These are phyloP conservation scores for Neolamprologus modestus DNA, from an alignment of 2,113 vertebrate genomes.

Conservation along the genomic window DNA sequence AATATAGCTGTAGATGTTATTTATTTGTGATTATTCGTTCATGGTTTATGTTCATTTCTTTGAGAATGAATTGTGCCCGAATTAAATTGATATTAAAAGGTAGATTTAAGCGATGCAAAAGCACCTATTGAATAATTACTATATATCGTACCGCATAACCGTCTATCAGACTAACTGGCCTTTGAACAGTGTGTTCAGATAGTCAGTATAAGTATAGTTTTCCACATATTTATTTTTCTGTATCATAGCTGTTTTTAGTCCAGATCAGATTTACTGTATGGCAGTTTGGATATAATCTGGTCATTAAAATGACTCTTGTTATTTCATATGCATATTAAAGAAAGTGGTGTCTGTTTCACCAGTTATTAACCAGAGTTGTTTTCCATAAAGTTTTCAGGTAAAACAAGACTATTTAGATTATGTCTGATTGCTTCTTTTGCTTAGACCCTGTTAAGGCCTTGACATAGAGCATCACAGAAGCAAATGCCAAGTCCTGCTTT, in stretches of 20 bases:
- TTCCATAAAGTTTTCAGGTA: not conserved
- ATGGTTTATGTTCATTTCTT: not conserved
- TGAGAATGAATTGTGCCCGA: not conserved
- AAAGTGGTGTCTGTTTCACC: not conserved
- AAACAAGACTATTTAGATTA: not conserved
- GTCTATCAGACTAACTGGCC: not conserved
- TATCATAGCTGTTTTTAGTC: not conserved
- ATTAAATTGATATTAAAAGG: not conserved
- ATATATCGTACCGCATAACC: accelerated
- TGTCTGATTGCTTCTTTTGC: not conserved
- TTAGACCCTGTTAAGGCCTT: not conserved
- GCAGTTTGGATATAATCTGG: not conserved
- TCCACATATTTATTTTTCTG: not conserved
- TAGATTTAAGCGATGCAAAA: not conserved
- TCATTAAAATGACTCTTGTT: not conserved
- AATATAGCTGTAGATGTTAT: not conserved
- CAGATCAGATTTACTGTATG: not conserved
- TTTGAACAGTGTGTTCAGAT: not conserved
- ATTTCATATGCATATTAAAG: not conserved
- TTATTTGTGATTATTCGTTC: not conserved
- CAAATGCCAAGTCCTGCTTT: constrained; percentile 4
- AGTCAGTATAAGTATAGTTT: not conserved
- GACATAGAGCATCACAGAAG: not conserved
- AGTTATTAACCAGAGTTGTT: not conserved
- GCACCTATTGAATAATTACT: not conserved